Percentiles rank a stretch among this genome's conserved stretches.
Conservation (phyloP, 2,888 invertebrate species). For the Hyppa rectilinea region DNA sequence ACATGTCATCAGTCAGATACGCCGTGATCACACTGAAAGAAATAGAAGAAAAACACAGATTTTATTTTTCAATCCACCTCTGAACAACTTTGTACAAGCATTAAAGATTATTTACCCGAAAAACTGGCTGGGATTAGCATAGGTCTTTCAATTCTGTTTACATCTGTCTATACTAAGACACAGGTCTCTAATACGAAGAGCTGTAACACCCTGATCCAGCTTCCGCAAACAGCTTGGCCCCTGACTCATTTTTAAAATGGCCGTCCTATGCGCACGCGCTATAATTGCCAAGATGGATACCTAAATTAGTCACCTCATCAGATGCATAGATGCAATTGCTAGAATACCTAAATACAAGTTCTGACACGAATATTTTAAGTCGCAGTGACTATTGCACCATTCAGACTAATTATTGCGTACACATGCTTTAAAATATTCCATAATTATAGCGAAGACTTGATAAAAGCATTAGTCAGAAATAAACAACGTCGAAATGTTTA, state of each 20-base stretch:
- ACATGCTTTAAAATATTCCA: conserved; percentile 12
- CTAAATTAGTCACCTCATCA: conserved; percentile 35
- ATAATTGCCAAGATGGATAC: background rate
- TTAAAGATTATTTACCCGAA: background rate
- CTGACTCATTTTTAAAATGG: background rate
- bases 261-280: background rate
- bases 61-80: background rate
- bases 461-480: conserved; percentile 26
- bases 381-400: conserved; percentile 47
- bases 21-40: conserved; percentile 13
- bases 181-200: too few species aligned
- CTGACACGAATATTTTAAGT: conserved; percentile 12
- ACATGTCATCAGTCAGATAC: background rate
- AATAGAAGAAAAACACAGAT: conserved; percentile 4
- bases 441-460: background rate
- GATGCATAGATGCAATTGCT: conserved; percentile 19
- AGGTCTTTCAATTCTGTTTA: background rate
- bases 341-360: conserved; percentile 21
- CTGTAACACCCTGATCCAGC: too few species aligned
- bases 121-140: background rate
- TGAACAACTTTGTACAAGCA: background rate
- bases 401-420: conserved; percentile 25
- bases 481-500: background rate
- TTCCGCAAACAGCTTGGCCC: background rate
- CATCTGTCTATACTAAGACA: background rate